A percentile compares a stretch with the other conserved stretches of the same genome.
Conservation (phyloP, 1,140 invertebrate species). For the Drosophila santomea region DNA sequence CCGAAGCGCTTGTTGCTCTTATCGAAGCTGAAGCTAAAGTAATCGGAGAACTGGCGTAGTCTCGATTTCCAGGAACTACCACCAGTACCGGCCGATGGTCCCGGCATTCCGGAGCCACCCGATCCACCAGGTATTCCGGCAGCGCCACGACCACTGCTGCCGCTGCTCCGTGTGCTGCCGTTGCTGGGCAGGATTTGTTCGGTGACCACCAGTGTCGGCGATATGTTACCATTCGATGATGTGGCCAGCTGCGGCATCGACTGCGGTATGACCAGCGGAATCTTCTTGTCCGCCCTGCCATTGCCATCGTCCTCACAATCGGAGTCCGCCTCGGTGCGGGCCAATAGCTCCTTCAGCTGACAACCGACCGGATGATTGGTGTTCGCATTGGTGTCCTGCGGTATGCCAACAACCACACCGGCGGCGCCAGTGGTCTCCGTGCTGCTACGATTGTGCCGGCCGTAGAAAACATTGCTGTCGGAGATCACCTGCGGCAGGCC, state of each 20-base stretch:
- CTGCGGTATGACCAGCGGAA: background rate
- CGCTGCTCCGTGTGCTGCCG: slow-evolving; percentile 50
- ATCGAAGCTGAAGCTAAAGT: slow-evolving; percentile 83
- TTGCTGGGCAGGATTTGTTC: slow-evolving; percentile 55
- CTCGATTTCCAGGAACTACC: slow-evolving; percentile 71
- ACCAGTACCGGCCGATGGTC: slow-evolving; percentile 35
- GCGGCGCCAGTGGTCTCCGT: slow-evolving; percentile 32
- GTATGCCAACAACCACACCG: slow-evolving; percentile 9
- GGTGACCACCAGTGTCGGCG: slow-evolving; percentile 34
- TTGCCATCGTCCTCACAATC: slow-evolving; percentile 11
- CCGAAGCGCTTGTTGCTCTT: slow-evolving; percentile 81
- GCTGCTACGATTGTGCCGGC: slow-evolving; percentile 73
- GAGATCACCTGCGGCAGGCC: slow-evolving; percentile 83
- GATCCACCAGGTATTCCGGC: slow-evolving; percentile 6
- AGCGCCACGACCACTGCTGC: slow-evolving; percentile 13
- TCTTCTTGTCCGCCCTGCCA: background rate
- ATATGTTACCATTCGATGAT: slow-evolving; percentile 66
- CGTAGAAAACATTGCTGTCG: slow-evolving; percentile 84
- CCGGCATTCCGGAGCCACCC: slow-evolving; percentile 3
- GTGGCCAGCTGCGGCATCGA: slow-evolving; percentile 14
- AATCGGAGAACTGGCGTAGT: slow-evolving; percentile 80
- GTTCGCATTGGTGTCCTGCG: slow-evolving; percentile 77
- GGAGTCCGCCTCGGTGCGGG: slow-evolving; percentile 35
- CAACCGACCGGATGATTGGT: slow-evolving; percentile 24
- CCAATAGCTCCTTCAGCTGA: slow-evolving; percentile 42